Evolutionary conservation across 2,113 vertebrate species (phyloP).

Genomic region (Macquaria ambigua): DNA sequence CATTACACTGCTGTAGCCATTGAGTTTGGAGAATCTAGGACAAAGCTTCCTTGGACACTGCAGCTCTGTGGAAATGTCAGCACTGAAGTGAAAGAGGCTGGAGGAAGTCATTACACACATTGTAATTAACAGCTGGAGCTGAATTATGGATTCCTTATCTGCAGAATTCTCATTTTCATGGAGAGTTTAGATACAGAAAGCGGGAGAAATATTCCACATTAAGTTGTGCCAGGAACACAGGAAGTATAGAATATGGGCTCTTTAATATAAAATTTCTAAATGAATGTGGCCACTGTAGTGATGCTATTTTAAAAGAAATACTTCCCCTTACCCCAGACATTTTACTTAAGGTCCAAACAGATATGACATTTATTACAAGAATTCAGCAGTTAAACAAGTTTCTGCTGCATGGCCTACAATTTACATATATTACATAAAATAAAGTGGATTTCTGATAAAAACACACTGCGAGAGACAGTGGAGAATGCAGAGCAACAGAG

Average conservation of each 20-base stretch:
- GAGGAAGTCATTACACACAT: slow-evolving; percentile 32
- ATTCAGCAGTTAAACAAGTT: not conserved
- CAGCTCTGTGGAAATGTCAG: slow-evolving; percentile 8
- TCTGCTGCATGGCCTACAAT: slow-evolving; percentile 1
- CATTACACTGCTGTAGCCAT: not conserved
- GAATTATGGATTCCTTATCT: slow-evolving; percentile 50
- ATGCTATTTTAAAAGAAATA: not conserved
- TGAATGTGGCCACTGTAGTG: not conserved
- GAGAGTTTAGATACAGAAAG: slow-evolving; percentile 25
- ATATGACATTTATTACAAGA: slow-evolving; percentile 18
- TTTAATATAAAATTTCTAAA: slow-evolving; percentile 3
- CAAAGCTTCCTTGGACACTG: slow-evolving; percentile 21
- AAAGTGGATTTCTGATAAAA: slow-evolving; percentile 51
- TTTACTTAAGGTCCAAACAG: slow-evolving; percentile 20
- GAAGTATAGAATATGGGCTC: slow-evolving; percentile 1
- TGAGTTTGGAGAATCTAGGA: slow-evolving; percentile 25
- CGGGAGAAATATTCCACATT: slow-evolving; percentile 4
- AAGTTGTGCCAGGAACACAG: slow-evolving; percentile 2
- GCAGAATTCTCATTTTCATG: slow-evolving; percentile 49
- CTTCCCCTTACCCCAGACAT: not conserved
- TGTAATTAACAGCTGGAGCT: slow-evolving; percentile 51
- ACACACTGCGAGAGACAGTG: not conserved
- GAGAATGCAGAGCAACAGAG: not conserved
- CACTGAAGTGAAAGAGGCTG: slow-evolving; percentile 6
- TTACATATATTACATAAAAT: slow-evolving; percentile 46